Evolutionary conservation across 2,113 vertebrate species (phyloP).

Genomic region (Amazona vittata): DNA sequence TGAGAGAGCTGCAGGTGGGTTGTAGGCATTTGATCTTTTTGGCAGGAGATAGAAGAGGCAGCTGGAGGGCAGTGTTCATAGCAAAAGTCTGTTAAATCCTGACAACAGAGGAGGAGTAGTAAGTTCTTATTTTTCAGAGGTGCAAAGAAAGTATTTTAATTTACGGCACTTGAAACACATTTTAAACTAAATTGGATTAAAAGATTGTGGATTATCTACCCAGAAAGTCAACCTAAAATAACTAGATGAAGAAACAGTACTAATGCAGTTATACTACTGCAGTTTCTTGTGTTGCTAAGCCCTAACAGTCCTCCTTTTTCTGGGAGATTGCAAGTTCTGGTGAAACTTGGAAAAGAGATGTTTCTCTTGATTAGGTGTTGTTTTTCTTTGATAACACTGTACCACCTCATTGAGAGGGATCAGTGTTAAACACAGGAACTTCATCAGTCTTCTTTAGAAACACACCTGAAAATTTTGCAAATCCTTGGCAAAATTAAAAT

Average conservation of each 20-base stretch:
- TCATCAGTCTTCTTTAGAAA: neutral
- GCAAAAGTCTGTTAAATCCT: neutral
- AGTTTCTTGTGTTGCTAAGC: neutral
- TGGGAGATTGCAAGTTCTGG: neutral
- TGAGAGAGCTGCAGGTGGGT: neutral
- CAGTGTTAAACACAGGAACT: neutral
- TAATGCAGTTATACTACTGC: rapidly evolving
- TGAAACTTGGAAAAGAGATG: neutral
- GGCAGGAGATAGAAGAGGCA: neutral
- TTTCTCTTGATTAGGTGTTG: rapidly evolving
- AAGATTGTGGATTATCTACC: neutral
- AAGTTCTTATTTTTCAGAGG: neutral
- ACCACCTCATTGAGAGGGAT: neutral
- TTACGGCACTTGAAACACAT: neutral
- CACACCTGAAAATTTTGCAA: neutral
- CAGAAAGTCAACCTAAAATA: neutral
- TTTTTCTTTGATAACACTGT: neutral
- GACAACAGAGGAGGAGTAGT: neutral
- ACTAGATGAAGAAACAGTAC: neutral
- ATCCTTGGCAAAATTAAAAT: neutral
- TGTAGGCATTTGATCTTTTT: neutral
- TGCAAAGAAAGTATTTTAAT: neutral
- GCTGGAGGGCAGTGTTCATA: rapidly evolving
- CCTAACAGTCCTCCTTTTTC: neutral
- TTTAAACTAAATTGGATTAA: neutral